A percentile compares a stretch with the other conserved stretches of the same genome.
phyloP scores from a whole-genome alignment of 2,113 vertebrate genomes.

The Collichthys lucidus region DNA sequence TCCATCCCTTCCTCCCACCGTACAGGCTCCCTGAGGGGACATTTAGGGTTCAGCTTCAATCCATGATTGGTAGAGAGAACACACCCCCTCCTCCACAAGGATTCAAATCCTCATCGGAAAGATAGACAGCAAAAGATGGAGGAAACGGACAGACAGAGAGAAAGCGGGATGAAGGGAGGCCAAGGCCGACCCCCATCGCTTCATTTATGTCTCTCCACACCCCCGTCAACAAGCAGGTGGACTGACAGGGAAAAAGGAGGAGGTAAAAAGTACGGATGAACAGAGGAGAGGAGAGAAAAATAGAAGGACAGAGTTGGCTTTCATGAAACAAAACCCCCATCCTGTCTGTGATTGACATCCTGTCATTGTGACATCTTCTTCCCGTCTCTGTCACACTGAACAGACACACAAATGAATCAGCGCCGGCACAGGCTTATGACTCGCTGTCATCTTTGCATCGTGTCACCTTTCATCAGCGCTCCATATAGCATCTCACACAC shows the following conservation, averaged over 20 bases:
- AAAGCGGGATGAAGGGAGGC: constrained; percentile 76
- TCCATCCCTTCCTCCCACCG: constrained; percentile 42
- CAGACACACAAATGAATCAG: constrained; percentile 87
- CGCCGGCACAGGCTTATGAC: constrained; percentile 90
- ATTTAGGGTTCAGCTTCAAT: constrained; percentile 88
- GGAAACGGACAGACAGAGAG: constrained; percentile 61
- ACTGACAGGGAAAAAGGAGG: constrained; percentile 54
- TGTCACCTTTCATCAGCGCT: constrained; percentile 98
- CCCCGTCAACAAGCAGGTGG: constrained; percentile 57
- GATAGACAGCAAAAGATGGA: constrained; percentile 43
- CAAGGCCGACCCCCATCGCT: constrained; percentile 74
- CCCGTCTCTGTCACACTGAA: constrained; percentile 62
- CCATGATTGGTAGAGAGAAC: constrained; percentile 47
- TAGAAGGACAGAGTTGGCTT: constrained; percentile 57
- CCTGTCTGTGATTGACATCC: constrained; percentile 67
- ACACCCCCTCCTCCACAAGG: constrained; percentile 62
- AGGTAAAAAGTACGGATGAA: constrained; percentile 66
- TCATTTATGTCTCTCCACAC: constrained; percentile 50
- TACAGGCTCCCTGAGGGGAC: constrained; percentile 81
- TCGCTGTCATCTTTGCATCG: constrained; percentile 95
- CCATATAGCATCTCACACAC: constrained; percentile 92
- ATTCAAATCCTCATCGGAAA: constrained; percentile 58
- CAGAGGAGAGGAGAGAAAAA: constrained; percentile 74
- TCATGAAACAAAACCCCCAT: constrained; percentile 63
- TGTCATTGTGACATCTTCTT: constrained; percentile 74